These are phyloP conservation scores for Macquaria ambigua DNA, from an alignment of 2,113 vertebrate genomes.

Conservation along the genomic window DNA sequence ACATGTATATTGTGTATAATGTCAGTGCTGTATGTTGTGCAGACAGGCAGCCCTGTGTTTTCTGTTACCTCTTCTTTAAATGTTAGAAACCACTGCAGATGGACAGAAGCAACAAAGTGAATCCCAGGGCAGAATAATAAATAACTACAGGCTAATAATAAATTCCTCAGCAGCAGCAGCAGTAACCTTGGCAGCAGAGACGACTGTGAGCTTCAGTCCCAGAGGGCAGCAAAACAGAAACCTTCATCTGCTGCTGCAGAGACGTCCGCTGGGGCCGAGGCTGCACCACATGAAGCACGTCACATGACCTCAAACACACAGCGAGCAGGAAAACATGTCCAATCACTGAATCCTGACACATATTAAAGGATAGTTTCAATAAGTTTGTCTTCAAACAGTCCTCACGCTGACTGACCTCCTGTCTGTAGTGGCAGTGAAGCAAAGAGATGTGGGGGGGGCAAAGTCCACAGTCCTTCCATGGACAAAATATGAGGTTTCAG, in stretches of 20 bases:
- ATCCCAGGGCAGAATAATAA: neutral
- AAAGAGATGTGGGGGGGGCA: too few species aligned
- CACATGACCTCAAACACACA: neutral
- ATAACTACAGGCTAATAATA: slow-evolving; percentile 19
- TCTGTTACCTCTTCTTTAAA: too few species aligned
- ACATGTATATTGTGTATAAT: too few species aligned
- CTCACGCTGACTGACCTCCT: too few species aligned
- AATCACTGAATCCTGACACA: neutral
- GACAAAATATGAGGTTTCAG: too few species aligned
- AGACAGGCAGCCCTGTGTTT: too few species aligned
- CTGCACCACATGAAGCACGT: neutral
- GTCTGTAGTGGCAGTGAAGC: too few species aligned
- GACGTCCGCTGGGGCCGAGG: slow-evolving; percentile 7
- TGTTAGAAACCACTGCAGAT: neutral
- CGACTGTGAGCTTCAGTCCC: slow-evolving; percentile 7
- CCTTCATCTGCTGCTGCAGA: slow-evolving; percentile 20
- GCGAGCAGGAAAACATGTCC: neutral
- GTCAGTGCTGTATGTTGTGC: too few species aligned
- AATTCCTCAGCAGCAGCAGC: slow-evolving; percentile 24
- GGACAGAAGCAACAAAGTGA: neutral
- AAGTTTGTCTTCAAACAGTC: too few species aligned
- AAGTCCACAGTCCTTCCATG: too few species aligned
- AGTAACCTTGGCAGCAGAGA: slow-evolving; percentile 36
- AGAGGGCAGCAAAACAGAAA: neutral
- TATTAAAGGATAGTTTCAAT: too few species aligned